phyloP scores from a whole-genome alignment of 92 coral and sea anemone genomes.

The Meandrina meandrites region DNA sequence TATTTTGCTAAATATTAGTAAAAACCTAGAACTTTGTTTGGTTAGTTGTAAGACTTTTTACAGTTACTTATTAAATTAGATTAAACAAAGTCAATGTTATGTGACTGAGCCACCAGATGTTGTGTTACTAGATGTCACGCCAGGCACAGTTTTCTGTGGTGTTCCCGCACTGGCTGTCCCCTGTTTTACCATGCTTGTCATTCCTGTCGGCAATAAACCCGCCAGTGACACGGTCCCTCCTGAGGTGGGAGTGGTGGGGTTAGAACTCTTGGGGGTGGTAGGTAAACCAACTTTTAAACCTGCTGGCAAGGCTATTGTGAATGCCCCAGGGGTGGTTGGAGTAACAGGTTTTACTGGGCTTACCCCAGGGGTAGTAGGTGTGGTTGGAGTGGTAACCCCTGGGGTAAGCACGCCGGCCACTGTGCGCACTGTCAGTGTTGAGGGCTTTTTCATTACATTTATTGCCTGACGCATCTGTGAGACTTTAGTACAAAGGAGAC shows the following conservation, averaged over 20 bases:
- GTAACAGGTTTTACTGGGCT: conserved; percentile 49
- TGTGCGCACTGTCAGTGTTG: conserved; percentile 65
- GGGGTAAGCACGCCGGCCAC: conserved; percentile 30
- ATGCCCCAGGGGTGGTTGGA: conserved; percentile 69
- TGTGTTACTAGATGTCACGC: conserved; percentile 24
- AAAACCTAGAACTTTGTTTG: background rate
- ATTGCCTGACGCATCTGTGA: conserved; percentile 88
- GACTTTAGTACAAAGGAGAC: conserved; percentile 77
- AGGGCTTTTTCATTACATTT: conserved; percentile 79
- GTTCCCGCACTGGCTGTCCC: conserved; percentile 1
- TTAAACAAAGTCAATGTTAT: background rate
- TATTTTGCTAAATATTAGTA: background rate
- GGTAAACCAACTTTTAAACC: conserved; percentile 66
- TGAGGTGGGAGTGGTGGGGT: conserved; percentile 51
- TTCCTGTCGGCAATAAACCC: conserved; percentile 29
- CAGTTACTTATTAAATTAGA: background rate
- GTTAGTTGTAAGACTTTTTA: background rate
- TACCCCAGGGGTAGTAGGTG: conserved; percentile 73
- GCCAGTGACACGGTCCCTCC: conserved; percentile 21
- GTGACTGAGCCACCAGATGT: conserved; percentile 30
- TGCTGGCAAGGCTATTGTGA: conserved; percentile 57
- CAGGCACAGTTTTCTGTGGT: conserved; percentile 15
- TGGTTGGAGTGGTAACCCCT: conserved; percentile 69
- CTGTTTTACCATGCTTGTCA: conserved; percentile 7
- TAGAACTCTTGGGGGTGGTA: conserved; percentile 67